Conservation (phyloP, 2,113 vertebrate genomes). For the Heteronetta atricapilla region DNA sequence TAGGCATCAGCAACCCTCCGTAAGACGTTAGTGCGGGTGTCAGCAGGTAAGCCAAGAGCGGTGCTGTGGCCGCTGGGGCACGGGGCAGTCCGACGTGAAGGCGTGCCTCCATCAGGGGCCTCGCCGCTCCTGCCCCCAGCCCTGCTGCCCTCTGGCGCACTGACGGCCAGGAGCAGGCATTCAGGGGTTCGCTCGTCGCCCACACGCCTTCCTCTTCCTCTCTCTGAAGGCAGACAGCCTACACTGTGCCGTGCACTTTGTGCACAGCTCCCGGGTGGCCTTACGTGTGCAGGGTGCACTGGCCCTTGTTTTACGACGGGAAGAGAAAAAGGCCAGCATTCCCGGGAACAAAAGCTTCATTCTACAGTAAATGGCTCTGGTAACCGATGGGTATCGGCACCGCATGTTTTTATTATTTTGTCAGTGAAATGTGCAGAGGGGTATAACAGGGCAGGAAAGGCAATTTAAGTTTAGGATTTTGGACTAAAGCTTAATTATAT, state of each 20-base stretch:
- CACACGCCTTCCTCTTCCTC: rapidly evolving
- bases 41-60: rapidly evolving
- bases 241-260: rapidly evolving
- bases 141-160: not conserved
- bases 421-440: not conserved
- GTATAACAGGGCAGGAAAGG: not conserved
- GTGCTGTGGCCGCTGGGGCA: not conserved
- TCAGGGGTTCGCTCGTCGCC: not conserved
- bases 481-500: slow-evolving; percentile 22
- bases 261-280: rapidly evolving
- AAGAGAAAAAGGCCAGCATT: not conserved
- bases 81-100: rapidly evolving
- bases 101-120: rapidly evolving
- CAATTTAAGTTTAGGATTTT: not conserved
- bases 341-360: not conserved
- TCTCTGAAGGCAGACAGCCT: rapidly evolving
- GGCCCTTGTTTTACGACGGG: rapidly evolving
- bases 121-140: not conserved
- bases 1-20: not conserved
- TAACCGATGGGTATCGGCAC: rapidly evolving
- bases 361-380: rapidly evolving
- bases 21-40: rapidly evolving
- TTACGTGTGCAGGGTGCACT: rapidly evolving
- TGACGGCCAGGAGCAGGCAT: not conserved
- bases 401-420: rapidly evolving